Evolutionary conservation across 1,140 invertebrate species (phyloP).

Genomic region (Sesamia nonagrioides): DNA sequence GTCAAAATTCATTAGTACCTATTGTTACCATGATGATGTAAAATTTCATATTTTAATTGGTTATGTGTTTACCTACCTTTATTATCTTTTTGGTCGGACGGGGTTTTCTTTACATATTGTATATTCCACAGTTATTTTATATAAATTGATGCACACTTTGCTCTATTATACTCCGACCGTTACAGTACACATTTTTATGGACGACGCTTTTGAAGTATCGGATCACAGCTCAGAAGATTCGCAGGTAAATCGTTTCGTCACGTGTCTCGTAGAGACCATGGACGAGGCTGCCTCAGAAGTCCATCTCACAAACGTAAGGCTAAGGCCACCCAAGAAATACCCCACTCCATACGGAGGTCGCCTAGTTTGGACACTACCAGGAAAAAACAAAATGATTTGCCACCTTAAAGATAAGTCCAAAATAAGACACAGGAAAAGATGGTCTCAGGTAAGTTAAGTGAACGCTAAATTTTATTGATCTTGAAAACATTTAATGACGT

Average conservation of each 20-base stretch:
- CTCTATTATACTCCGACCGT: constrained; percentile 6
- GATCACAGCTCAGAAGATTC: constrained; percentile 97
- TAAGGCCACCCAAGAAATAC: constrained; percentile 96
- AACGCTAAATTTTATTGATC: not conserved
- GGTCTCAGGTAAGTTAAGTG: constrained; percentile 93
- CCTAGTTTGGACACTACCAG: constrained; percentile 98
- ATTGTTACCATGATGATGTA: too few species aligned
- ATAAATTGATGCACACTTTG: not conserved
- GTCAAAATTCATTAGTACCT: too few species aligned
- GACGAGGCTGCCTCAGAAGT: constrained; percentile 98
- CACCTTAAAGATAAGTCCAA: constrained; percentile 99
- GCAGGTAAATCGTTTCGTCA: constrained; percentile 99
- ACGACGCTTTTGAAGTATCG: constrained; percentile 98
- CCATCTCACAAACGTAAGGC: constrained; percentile 95
- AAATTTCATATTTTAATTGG: too few species aligned
- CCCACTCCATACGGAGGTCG: constrained; percentile 98
- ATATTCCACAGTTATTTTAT: too few species aligned
- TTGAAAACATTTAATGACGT: not conserved
- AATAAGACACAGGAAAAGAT: constrained; percentile 97
- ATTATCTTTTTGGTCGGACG: too few species aligned
- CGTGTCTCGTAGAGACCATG: constrained; percentile 95
- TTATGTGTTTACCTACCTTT: too few species aligned
- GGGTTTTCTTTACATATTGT: too few species aligned
- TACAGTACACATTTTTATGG: constrained; percentile 98
- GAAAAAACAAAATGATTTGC: constrained; percentile 99